Conservation (phyloP, 2,113 vertebrate genomes). For the Pholis gunnellus region DNA sequence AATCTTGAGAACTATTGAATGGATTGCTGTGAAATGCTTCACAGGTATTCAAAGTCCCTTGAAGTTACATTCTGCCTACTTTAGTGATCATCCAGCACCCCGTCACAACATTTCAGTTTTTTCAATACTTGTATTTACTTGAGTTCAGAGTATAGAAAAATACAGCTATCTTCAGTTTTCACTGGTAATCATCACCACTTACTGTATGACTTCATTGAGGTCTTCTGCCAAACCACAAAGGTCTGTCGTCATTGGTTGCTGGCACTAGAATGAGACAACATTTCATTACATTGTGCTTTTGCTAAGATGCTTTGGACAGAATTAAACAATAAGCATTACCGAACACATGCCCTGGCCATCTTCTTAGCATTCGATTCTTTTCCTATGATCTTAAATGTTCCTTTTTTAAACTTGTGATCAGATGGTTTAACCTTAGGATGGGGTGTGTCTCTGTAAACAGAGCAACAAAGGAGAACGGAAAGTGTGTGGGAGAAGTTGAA, state of each 20-base stretch:
- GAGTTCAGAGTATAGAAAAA: not conserved
- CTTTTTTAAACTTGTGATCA: not conserved
- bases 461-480: slow-evolving; percentile 12
- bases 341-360: no score
- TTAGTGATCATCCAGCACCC: not conserved
- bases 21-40: not conserved
- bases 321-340: not conserved
- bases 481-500: not conserved
- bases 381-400: no score
- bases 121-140: not conserved
- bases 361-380: not conserved
- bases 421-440: not conserved
- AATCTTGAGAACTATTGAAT: not conserved
- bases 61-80: not conserved
- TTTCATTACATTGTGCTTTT: not conserved
- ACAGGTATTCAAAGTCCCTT: not conserved
- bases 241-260: not conserved
- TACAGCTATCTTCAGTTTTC: not conserved
- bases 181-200: not conserved
- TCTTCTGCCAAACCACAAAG: slow-evolving; percentile 25
- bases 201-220: slow-evolving; percentile 28
- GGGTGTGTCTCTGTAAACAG: not conserved
- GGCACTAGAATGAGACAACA: not conserved
- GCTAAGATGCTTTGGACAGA: not conserved
- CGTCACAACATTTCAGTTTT: no score